Base-by-base conservation (phyloP, 2,113 vertebrate species). In the Pteruthius melanotis region DNA sequence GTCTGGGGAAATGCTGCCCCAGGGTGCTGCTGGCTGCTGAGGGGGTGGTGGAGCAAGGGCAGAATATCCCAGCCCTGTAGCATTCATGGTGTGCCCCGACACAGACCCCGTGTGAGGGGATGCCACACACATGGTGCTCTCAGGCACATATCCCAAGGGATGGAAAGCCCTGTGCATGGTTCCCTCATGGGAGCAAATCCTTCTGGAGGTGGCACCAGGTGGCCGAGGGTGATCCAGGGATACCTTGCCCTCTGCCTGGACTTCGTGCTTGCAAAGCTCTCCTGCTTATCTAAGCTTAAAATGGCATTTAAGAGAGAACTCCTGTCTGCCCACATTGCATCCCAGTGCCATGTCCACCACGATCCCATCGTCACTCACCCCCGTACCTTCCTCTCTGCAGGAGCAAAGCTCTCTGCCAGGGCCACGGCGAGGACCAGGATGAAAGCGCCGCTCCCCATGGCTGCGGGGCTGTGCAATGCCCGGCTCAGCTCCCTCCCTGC, bases 391-490 rank as follows among this genome's bases (percentile, higher is more conserved):
- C 78, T 90, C 40, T 83, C 69, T 1, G 7, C 63, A 16, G 63
- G 15, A 22, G 13, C 47, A 59, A 4, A 1, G 0, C 35, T 5
- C 2, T 8, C 9, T 9, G 9, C n/a, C 42, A 83, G 45, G 11
- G 27, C 40, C 31, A 80, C 30, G 3, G 63, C 1, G 1, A 96
- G 49, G n/a, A 56, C 19, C 54, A 87, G 78, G 60, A 60, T 19
- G 44, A 69, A 42, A 50, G 57, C 2, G 6, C 22, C 8, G 10
- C 70, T 72, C 19, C 12, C 21, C 95, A 94, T 93, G 24, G 40
- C 50, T 1, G 1, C 2, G 2, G 44, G 57, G 35, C 33, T 68
- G 39, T 0, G 2, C 33, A 35, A 15, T 0, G 1, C 8, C 5
- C 4, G 0, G 17, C 23, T 35, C 35, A 0, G n/a, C 28, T 77